Percentiles rank a stretch among this genome's conserved stretches.
Conservation (phyloP, 2,888 invertebrate species). For the Rotaria magnacalcarata region DNA sequence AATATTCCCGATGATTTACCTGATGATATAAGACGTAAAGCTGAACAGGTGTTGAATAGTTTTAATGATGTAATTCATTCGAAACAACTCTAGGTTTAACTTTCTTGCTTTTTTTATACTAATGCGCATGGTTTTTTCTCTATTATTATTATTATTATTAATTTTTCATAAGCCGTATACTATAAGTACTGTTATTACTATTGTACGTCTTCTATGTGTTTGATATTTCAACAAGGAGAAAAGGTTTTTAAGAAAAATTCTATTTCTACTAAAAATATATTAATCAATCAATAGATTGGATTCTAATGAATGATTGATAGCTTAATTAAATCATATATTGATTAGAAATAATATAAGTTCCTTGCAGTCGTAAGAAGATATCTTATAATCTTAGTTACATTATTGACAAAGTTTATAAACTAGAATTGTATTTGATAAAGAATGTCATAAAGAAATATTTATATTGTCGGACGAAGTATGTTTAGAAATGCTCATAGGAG, state of each 20-base stretch:
- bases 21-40: slow-evolving; percentile 36
- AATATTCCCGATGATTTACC: slow-evolving; percentile 34
- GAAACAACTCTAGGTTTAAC: not conserved
- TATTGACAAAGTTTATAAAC: no score
- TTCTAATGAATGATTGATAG: not conserved
- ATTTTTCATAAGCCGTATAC: not conserved
- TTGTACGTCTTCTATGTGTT: not conserved
- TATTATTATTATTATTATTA: not conserved
- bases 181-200: not conserved
- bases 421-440: no score
- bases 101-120: not conserved
- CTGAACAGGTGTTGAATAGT: slow-evolving; percentile 5
- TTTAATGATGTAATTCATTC: slow-evolving; percentile 21
- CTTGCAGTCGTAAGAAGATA: no score
- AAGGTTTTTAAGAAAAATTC: not conserved
- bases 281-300: not conserved
- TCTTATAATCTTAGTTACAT: no score
- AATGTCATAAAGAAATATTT: no score
- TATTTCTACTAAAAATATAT: not conserved
- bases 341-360: no score
- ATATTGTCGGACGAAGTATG: no score
- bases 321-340: no score
- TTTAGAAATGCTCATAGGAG: no score
- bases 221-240: not conserved
- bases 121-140: not conserved